These are phyloP conservation scores for Epirrhoe alternata DNA, from an alignment of 2,888 invertebrate species.

Conservation along the genomic window DNA sequence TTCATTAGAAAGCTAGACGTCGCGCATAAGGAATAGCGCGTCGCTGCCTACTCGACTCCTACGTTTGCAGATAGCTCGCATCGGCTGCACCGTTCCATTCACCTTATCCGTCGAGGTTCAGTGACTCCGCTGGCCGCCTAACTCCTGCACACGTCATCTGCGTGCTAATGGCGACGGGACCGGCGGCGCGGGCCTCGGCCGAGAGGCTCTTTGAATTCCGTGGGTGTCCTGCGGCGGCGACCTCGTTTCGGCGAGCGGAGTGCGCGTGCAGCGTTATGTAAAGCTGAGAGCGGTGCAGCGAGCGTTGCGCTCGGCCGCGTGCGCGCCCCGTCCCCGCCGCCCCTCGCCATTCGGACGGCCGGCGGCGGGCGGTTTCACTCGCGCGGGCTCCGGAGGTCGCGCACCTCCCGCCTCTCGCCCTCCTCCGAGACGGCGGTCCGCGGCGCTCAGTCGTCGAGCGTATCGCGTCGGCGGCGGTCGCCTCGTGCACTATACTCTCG, in stretches of 20 bases:
- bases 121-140: slow-evolving; percentile 78
- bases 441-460: slow-evolving; percentile 77
- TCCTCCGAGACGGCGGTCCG: slow-evolving; percentile 60
- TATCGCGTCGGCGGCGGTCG: slow-evolving; percentile 77
- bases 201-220: slow-evolving; percentile 75
- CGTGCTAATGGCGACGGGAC: slow-evolving; percentile 62
- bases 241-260: slow-evolving; percentile 71
- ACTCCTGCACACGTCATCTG: slow-evolving; percentile 76
- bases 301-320: slow-evolving; percentile 81
- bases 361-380: slow-evolving; percentile 63
- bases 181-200: slow-evolving; percentile 22
- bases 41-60: slow-evolving; percentile 56
- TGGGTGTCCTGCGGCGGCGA: slow-evolving; percentile 73
- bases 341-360: slow-evolving; percentile 68
- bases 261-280: slow-evolving; percentile 76
- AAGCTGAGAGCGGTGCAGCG: slow-evolving; percentile 76
- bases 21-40: slow-evolving; percentile 65
- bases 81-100: slow-evolving; percentile 83
- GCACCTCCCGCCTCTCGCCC: slow-evolving; percentile 71
- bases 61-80: slow-evolving; percentile 60
- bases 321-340: slow-evolving; percentile 59
- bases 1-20: slow-evolving; percentile 76
- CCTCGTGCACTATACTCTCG: slow-evolving; percentile 42
- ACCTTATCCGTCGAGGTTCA: slow-evolving; percentile 83
- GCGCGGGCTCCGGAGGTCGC: slow-evolving; percentile 77